Evolutionary conservation across 1,140 invertebrate species (phyloP).

Genomic region (Wasmannia auropunctata): DNA sequence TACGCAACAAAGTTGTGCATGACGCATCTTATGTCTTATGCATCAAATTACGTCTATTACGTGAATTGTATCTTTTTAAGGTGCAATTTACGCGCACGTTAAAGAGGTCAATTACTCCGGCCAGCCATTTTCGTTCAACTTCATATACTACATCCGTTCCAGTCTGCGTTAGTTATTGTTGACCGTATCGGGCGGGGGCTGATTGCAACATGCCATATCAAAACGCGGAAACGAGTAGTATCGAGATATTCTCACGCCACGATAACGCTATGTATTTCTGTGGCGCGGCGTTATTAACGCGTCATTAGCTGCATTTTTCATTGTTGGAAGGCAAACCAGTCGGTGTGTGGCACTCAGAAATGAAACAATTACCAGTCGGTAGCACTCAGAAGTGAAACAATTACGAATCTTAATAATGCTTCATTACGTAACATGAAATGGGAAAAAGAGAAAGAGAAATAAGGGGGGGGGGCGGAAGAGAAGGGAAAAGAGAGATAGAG

Average conservation of each 20-base stretch:
- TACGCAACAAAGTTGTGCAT: not conserved
- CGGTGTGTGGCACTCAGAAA: not conserved
- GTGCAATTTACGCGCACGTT: slow-evolving; percentile 9
- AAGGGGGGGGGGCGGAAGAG: too few species aligned
- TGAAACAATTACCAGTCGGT: slow-evolving; percentile 6
- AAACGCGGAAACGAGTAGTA: slow-evolving; percentile 2
- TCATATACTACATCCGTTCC: not conserved
- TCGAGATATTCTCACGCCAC: slow-evolving; percentile 25
- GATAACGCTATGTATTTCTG: not conserved
- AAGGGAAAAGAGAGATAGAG: not conserved
- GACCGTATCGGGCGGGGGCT: not conserved
- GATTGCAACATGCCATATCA: slow-evolving; percentile 4
- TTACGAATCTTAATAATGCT: not conserved
- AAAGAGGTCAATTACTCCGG: slow-evolving; percentile 42
- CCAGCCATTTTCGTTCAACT: slow-evolving; percentile 24
- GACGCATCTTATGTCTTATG: not conserved
- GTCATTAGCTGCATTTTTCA: slow-evolving; percentile 8
- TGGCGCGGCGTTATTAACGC: not conserved
- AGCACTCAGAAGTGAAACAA: slow-evolving; percentile 8
- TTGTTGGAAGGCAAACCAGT: slow-evolving; percentile 1
- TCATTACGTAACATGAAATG: not conserved
- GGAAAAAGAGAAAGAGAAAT: not conserved
- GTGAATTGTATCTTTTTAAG: slow-evolving; percentile 21
- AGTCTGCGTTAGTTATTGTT: slow-evolving; percentile 9
- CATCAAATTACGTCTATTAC: not conserved